Conservation (phyloP, 2,888 invertebrate genomes). For the Cephus pygmeus region DNA sequence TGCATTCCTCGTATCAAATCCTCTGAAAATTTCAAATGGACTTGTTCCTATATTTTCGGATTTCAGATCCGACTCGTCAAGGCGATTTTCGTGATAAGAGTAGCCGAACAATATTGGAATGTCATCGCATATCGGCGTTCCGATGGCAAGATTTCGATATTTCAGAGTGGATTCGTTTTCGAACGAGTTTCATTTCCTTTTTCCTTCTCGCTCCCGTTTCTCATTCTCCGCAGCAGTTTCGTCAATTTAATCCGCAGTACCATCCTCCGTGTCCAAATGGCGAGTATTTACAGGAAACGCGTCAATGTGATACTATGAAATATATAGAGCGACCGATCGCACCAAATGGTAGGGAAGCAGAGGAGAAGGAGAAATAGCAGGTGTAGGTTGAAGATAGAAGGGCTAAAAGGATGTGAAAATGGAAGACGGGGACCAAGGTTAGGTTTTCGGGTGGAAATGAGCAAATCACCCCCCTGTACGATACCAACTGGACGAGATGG, state of each 20-base stretch:
- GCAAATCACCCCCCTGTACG: too few relatives aligned
- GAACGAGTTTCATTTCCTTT: not conserved
- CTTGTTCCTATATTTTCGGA: too few relatives aligned
- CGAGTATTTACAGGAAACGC: constrained; percentile 15
- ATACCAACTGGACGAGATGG: constrained; percentile 9
- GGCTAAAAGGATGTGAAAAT: constrained; percentile 10
- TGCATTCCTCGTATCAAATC: too few relatives aligned
- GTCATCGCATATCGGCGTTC: too few relatives aligned
- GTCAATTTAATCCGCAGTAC: constrained; percentile 19
- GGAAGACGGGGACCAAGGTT: not conserved
- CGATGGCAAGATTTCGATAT: too few relatives aligned
- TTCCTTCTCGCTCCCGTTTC: not conserved
- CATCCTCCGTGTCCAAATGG: constrained; percentile 19
- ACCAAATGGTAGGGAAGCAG: constrained; percentile 7
- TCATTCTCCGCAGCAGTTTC: constrained; percentile 8
- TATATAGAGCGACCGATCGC: constrained; percentile 15
- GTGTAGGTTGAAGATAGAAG: constrained; percentile 19
- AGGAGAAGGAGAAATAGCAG: constrained; percentile 13
- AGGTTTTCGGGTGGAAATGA: too few relatives aligned
- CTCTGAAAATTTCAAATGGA: too few relatives aligned
- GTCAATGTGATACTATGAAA: constrained; percentile 19
- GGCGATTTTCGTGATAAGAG: too few relatives aligned
- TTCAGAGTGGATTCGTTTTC: too few relatives aligned
- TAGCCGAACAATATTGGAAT: too few relatives aligned
- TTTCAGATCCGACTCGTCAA: too few relatives aligned